Evolutionary conservation across 1,140 invertebrate genomes (phyloP), one percentile per base, ranked within the genome.

Genomic region (Lineus longissimus): DNA sequence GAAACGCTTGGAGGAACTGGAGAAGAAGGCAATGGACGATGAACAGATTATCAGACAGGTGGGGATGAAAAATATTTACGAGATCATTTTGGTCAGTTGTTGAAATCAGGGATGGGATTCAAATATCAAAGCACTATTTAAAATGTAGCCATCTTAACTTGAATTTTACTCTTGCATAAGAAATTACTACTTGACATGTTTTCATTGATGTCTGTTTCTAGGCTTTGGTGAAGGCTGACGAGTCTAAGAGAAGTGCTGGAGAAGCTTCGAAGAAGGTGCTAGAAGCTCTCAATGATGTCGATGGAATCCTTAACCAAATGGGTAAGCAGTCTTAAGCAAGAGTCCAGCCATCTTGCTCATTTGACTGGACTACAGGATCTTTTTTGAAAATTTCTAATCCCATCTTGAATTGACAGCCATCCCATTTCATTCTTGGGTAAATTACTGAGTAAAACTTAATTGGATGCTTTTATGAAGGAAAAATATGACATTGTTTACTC

Each of bases 191-290:
- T 27, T 29, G 51, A 27, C 56, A 7, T 29, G 19, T 7, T 11
- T 57, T 57, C 13, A 30, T n/a, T n/a, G 29, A 58, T 65, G 64
- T 63, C 74, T 70, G 73, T 33, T 66, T 73, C 64, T 70, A 88
- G 85, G 87, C 87, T 1, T 84, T 88, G 68, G 83, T 86, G 68
- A 85, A 92, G 86, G 93, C 95, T 17, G 91, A 91, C 36, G 87
- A 92, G 84, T 92, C 93, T 1, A 92, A 92, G 76, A 90, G 86
- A 19, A 89, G 89, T 64, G 90, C 93, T 0, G 81, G 85, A 51
- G 86, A 90, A 68, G 91, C 92, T 0, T 87, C 88, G 40, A 87
- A 88, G 63, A 89, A 91, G 83, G 92, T 96, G 0, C 82, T 87
- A 11, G 89, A 91, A 73, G 90, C 93, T 9, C 79, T 94, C 23